Base-by-base conservation (phyloP, 2,888 invertebrate genomes). In the Syrista parreyssii region DNA sequence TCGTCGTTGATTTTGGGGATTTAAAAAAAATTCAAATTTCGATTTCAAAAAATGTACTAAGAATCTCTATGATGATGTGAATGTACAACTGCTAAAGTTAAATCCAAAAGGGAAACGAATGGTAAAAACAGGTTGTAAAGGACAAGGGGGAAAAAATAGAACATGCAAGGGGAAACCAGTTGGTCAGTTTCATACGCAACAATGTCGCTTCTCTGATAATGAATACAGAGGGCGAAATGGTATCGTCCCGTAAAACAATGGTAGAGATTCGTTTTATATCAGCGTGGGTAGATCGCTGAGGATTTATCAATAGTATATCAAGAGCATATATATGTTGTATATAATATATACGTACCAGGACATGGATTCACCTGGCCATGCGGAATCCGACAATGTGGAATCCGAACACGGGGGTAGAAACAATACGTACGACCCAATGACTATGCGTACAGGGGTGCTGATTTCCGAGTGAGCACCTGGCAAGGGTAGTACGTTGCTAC, bases 381-480 rank as follows among this genome's bases (percentile, higher is more conserved):
- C 79, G 83, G 80, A 82, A 84, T 84, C 80, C 81, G 82, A 85
- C 84, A 85, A 84, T 84, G 80, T 79, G 79, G 82, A 83, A 83
- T 83, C 80, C 81, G 80, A 78, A 79, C 80, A 80, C 80, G 78
- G 79, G 77, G 77, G 75, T 75, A 80, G 81, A 82, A 84, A 85
- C 83, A 83, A 81, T 83, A 80, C 81, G 55, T 55, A 55, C 55
- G 55, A 55, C 55, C 23, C 55, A 55, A 23, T 55, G 55, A 23
- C 23, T 55, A 55, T 23, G 9, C 55, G 55, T 55, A 55, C 23
- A 23, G 79, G 81, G 82, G 82, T 33, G 35, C 71, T 55, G 77
- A 81, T 82, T 86, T 84, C 83, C 83, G 82, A 84, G 82, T 82
- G 84, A 83, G 79, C 85, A 86, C 84, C 85, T 86, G 85, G 81